Evolutionary conservation across 1,140 invertebrate genomes (phyloP), one percentile per base, ranked within the genome.

Genomic region (Scaptomyza hsui): DNA sequence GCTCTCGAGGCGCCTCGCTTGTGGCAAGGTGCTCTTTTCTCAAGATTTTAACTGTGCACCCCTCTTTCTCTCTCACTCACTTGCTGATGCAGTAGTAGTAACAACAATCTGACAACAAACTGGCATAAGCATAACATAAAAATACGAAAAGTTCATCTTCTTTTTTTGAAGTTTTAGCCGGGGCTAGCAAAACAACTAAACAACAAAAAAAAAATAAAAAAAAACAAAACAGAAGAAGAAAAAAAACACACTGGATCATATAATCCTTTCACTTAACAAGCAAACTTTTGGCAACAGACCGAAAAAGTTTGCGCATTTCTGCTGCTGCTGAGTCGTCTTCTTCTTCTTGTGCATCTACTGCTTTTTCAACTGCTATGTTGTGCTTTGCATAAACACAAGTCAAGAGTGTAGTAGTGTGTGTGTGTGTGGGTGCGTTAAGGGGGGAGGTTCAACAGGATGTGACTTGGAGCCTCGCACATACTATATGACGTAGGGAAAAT

Each of bases 201-300:
- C 32, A 37, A 37, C 32, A 37, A n/a, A 37, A 4, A 37, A 57
- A 12, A 19, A 42, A 19, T 15, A 37, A 47, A 56, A 56, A 49
- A 13, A 15, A 37, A 29, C 19, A 29, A 56, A 59, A 21, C 15
- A 10, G 10, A 65, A 24, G 9, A 55, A 47, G 4, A 51, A 19
- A 24, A 47, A 53, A 72, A 68, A 68, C 32, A 72, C 42, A 60
- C 70, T 78, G 82, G 82, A 86, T 88, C 81, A 88, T 88, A 88
- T 88, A 88, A 88, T 88, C 82, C 82, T 88, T 88, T 88, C 82
- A 88, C 82, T 88, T 88, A 88, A 88, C 82, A 88, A 88, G 82
- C 82, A 88, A 88, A 88, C 82, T 82, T 83, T 85, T 78, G 81
- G 73, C 76, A 86, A 73, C 70, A 81, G 63, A 71, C 70, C 82